Evolutionary conservation across 2,113 vertebrate species (phyloP).

Genomic region (Cranoglanis bouderius): DNA sequence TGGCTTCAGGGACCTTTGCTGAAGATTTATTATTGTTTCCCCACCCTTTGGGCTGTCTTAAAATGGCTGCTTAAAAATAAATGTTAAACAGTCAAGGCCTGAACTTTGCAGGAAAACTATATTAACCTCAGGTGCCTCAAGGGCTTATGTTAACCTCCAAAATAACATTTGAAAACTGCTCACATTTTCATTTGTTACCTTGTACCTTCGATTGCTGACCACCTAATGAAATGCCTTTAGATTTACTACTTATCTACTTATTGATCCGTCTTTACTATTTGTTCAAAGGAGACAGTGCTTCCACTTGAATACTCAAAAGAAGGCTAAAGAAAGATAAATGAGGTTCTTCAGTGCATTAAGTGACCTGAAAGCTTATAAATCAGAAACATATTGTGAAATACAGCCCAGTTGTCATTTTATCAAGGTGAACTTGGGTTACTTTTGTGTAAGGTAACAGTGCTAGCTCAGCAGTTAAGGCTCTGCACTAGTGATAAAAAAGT

Average conservation of each 20-base stretch:
- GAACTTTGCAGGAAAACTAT: conserved; percentile 68
- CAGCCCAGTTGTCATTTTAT: not conserved
- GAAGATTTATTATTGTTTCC: conserved; percentile 75
- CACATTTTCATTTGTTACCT: conserved; percentile 32
- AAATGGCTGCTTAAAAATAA: conserved; percentile 72
- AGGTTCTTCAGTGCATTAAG: not conserved
- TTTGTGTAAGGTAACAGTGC: not conserved
- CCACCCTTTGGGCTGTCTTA: conserved; percentile 66
- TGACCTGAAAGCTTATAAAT: not conserved
- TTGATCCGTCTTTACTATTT: conserved; percentile 1
- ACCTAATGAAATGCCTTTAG: conserved; percentile 32
- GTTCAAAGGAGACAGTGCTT: not conserved
- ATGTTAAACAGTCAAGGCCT: conserved; percentile 73
- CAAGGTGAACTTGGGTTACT: not conserved
- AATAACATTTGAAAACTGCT: conserved; percentile 19
- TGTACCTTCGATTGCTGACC: conserved; percentile 21
- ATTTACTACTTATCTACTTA: conserved; percentile 33
- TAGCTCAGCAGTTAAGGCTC: not conserved
- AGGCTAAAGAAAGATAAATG: conserved; percentile 3
- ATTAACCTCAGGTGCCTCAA: conserved; percentile 66
- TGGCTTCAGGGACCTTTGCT: conserved; percentile 60
- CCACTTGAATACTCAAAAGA: not conserved
- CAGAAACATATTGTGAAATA: not conserved
- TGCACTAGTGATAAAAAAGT: not conserved
- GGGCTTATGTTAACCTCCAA: conserved; percentile 49